Evolutionary conservation across 1,140 invertebrate genomes (phyloP).

Genomic region (Venturia canescens): DNA sequence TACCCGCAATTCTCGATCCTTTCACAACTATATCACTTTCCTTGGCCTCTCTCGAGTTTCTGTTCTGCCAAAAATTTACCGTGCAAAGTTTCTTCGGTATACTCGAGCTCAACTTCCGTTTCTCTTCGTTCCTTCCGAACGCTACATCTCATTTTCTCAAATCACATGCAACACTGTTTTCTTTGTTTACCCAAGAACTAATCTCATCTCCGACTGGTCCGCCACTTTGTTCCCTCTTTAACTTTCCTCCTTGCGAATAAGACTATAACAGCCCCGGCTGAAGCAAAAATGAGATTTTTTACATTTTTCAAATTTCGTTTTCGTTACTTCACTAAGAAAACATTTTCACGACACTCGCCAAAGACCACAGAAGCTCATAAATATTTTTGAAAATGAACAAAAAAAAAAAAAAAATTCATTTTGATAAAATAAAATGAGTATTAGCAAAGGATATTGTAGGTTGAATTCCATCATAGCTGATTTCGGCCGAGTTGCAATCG

Average conservation of each 20-base stretch:
- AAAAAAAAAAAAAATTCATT: conserved; percentile 11
- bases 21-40: conserved; percentile 9
- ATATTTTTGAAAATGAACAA: conserved; percentile 2
- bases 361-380: conserved; percentile 22
- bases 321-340: neutral
- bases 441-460: conserved; percentile 96
- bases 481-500: conserved; percentile 92
- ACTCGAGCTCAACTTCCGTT: conserved; percentile 38
- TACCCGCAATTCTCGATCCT: conserved; percentile 42
- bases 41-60: conserved; percentile 41
- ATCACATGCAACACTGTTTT: conserved; percentile 23
- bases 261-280: neutral
- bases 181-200: conserved; percentile 37
- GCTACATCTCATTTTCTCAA: conserved; percentile 15
- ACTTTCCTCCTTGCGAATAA: conserved; percentile 16
- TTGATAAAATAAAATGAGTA: conserved; percentile 54
- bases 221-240: neutral
- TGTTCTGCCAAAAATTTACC: conserved; percentile 43
- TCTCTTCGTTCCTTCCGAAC: conserved; percentile 33
- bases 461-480: conserved; percentile 92
- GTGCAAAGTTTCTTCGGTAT: conserved; percentile 37
- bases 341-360: conserved; percentile 11
- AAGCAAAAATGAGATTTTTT: neutral
- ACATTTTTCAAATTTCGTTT: neutral
- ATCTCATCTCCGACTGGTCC: conserved; percentile 15